Evolutionary conservation across 2,797 vertebrate species (phyloP), one percentile per base, ranked within the genome.

Genomic region (Perodicticus potto): DNA sequence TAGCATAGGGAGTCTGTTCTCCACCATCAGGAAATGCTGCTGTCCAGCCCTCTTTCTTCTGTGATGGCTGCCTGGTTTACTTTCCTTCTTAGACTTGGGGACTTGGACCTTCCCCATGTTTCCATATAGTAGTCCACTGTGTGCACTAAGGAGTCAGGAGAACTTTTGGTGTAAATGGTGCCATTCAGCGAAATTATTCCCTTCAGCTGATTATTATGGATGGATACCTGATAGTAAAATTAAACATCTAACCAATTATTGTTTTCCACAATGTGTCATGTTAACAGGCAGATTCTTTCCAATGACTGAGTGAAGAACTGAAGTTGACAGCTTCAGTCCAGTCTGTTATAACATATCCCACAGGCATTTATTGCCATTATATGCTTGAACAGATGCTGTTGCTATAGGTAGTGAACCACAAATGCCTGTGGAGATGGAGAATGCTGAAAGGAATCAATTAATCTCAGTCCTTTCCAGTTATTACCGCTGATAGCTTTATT

Each of bases 271-370:
- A 70, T 14, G 40, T 61, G 25, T 43, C 7, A 0, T 49, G 43
- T 73, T 84, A 84, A 86, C 43, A 83, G 59, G 43, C 85, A 65
- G 27, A 92, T 53, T 81, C 59, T 81, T 86, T 72, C 32, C 67
- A 82, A n/a, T 77, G 55, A 86, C 43, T 27, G 8, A 82, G 29
- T 22, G 23, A 70, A 63, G 80, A 55, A 43, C 0, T 1, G 32
- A 13, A 1, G 7, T 61, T 63, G 43, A 20, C 43, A 5, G 2
- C 65, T 63, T 3, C 10, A 76, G 74, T 40, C 32, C 43, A 37
- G 40, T 12, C 43, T 63, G 0, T 61, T 70, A 25, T 37, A 34
- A 29, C 16, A 11, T 25, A 59, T 40, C 20, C 5, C 1, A 2
- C 2, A 22, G 37, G 37, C 77, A 22, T 16, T 88, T 16, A n/a